Base-by-base conservation (phyloP, 1,140 invertebrate species). In the Aphidius ervi region DNA sequence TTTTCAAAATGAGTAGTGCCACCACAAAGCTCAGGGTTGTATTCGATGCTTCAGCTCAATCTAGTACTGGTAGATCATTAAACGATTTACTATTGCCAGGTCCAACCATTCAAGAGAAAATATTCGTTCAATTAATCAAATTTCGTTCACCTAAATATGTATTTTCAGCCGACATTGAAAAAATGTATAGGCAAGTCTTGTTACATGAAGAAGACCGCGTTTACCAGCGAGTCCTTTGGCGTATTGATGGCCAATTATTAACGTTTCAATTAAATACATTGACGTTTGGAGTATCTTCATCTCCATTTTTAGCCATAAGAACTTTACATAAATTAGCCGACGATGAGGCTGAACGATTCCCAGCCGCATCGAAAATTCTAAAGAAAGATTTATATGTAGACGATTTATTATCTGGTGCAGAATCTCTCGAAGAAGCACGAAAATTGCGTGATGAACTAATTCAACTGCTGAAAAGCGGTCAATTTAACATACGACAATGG, bases 401-500 rank as follows among this genome's bases (percentile, higher is more conserved):
- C 41, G 65, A 70, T 46, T 5, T 64, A 0, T 43, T 65, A 2
- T 62, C 65, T 2, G 63, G 63, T 9, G 64, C 62, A 1, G 42
- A 71, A 4, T 68, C 67, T 3, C 48, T 73, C 16, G 62, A 75
- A 58, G 67, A 76, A 61, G 72, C 73, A 9, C 16, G 63, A 0
- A n/a, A 52, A 5, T 16, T 77, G 7, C 56, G 67, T 49, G 37
- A 64, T 7, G 62, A 72, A 16, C 5, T 78, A 7, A 63, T 60
- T 4, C 16, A 63, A 23, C 8, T 75, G 16, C 46, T 72, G 1
- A 23, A 42, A 23, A 8, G 41, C 8, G 72, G 69, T 6, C 65
- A 68, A 9, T 75, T 78, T 45, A 45, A 63, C 37, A 48, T 77
- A 20, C 52, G 67, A 20, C 73, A 77, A 61, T 75, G 77, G 73